A percentile compares a stretch with the other conserved stretches of the same genome.
Conservation (phyloP, 2,888 invertebrate species). For the Cryptocheilus praepositus region DNA sequence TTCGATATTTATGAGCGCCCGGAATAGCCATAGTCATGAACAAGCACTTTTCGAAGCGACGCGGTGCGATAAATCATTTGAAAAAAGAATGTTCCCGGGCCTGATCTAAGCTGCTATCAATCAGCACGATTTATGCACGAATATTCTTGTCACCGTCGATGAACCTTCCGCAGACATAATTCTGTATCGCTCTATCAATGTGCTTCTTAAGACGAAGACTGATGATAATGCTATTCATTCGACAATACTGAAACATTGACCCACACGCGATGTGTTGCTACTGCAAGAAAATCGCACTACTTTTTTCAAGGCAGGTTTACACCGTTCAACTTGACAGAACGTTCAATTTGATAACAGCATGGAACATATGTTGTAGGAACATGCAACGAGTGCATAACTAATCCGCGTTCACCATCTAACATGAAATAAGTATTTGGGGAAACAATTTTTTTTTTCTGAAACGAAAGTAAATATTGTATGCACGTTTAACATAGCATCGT, state of each 20-base stretch:
- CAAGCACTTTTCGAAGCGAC: slow-evolving; percentile 5
- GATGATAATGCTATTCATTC: too few relatives aligned
- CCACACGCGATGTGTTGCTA: neutral
- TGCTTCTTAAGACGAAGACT: neutral
- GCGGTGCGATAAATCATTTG: slow-evolving; percentile 8
- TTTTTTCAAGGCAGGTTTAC: too few relatives aligned
- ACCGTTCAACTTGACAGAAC: too few relatives aligned
- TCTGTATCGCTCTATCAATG: too few relatives aligned
- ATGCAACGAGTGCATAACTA: neutral
- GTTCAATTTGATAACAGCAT: neutral
- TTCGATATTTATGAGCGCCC: slow-evolving; percentile 10
- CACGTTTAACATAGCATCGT: too few relatives aligned
- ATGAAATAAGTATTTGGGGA: too few relatives aligned
- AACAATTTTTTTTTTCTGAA: too few relatives aligned
- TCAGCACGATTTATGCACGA: neutral
- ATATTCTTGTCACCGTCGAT: neutral
- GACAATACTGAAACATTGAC: neutral
- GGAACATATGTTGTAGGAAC: neutral
- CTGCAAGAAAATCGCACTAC: neutral
- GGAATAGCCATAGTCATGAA: slow-evolving; percentile 2
- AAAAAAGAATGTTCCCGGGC: neutral
- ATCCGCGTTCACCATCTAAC: too few relatives aligned
- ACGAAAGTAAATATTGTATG: too few relatives aligned
- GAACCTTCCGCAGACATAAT: neutral
- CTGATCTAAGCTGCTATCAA: slow-evolving; percentile 6